Conservation (phyloP, 1,140 invertebrate genomes). For the Bactericera cockerelli region DNA sequence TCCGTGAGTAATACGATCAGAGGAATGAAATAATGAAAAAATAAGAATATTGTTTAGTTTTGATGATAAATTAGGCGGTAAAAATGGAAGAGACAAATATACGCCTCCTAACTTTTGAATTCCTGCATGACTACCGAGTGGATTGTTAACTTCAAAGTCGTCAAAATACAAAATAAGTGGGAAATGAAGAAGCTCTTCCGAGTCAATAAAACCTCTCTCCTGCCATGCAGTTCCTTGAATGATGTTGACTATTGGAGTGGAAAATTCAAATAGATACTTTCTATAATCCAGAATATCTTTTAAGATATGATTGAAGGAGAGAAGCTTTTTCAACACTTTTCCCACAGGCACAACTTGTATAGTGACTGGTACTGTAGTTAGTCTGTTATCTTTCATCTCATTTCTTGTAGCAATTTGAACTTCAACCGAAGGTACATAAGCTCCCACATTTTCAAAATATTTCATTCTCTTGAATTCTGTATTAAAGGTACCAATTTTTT, state of each 20-base stretch:
- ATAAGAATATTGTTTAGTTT: neutral
- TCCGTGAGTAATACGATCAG: neutral
- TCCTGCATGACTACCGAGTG: constrained; percentile 4
- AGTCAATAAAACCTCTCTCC: neutral
- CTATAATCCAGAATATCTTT: neutral
- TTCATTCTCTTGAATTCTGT: neutral
- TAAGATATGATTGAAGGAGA: neutral
- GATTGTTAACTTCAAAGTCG: constrained; percentile 27
- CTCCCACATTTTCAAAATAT: neutral
- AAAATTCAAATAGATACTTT: neutral
- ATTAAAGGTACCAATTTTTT: neutral
- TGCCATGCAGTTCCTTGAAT: neutral
- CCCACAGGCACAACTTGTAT: neutral
- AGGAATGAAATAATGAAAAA: neutral
- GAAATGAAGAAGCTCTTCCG: constrained; percentile 14
- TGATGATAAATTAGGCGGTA: neutral
- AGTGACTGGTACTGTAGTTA: neutral
- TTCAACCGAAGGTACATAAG: neutral
- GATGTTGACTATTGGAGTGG: neutral
- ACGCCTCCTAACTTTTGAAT: neutral
- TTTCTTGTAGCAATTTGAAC: neutral
- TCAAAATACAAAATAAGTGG: constrained; percentile 25
- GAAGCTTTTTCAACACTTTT: neutral
- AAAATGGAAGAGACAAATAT: neutral
- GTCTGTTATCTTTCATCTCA: neutral